A percentile compares a stretch with the other conserved stretches of the same genome.
These are phyloP conservation scores for Drosophila nebulosa DNA, from an alignment of 1,140 invertebrate species.

Conservation along the genomic window DNA sequence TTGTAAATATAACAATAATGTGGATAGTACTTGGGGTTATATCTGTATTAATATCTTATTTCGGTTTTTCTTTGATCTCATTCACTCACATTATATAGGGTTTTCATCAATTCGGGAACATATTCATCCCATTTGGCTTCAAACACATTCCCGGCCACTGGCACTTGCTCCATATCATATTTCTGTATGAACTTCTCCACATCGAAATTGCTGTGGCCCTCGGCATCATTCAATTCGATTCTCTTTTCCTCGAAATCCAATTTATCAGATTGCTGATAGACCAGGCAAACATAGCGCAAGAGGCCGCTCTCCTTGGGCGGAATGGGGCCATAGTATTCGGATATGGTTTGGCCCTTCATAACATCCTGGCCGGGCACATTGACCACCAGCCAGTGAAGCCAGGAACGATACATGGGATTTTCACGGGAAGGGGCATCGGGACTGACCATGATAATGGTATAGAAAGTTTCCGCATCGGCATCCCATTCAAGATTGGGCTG, in stretches of 20 bases:
- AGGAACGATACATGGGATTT: conserved; percentile 90
- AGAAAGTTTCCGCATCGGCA: conserved; percentile 84
- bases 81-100: conserved; percentile 39
- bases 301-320: conserved; percentile 90
- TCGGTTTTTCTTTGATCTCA: not conserved
- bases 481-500: conserved; percentile 83
- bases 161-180: conserved; percentile 87
- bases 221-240: conserved; percentile 84
- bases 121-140: conserved; percentile 95
- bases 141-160: conserved; percentile 93
- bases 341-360: conserved; percentile 87
- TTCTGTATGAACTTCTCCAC: conserved; percentile 85
- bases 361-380: conserved; percentile 92
- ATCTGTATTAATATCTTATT: no score
- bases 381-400: conserved; percentile 95
- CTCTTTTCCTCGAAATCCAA: conserved; percentile 60
- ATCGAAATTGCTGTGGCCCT: conserved; percentile 88
- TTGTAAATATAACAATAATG: not conserved
- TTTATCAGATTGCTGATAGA: conserved; percentile 88
- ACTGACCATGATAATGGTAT: conserved; percentile 87
- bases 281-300: conserved; percentile 93
- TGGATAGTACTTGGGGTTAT: not conserved
- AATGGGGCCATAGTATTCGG: conserved; percentile 91
- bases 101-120: conserved; percentile 84
- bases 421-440: conserved; percentile 85